Base-by-base conservation (phyloP, 1,140 invertebrate genomes). In the Dreissena rostriformis region DNA sequence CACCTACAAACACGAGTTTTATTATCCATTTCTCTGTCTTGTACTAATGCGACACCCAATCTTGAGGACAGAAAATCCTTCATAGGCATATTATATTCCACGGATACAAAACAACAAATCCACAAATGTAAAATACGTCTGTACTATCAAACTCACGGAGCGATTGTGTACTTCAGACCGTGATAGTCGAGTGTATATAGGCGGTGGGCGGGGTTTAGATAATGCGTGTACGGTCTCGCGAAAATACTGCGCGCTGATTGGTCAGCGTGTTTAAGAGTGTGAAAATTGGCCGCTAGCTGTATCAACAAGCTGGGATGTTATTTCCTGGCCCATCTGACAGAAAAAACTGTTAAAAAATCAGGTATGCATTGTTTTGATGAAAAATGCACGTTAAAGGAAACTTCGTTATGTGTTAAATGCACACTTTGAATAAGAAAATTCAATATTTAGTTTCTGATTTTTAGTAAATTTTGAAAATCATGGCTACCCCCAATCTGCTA, bases 171-270 rank as follows among this genome's bases (percentile, higher is more conserved):
- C 39, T 39, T 5, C 8, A 26, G n/a, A 51, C 28, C 28, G 22
- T 19, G 6, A 24, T 0, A 79, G 26, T n/a, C 12, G 70, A 68
- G 63, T 67, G 28, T 79, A 52, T 14, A 22, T 8, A 26, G n/a
- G n/a, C 19, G 10, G 57, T 22, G 39, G 26, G 57, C 70, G 80
- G 57, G 80, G 80, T 26, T 70, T 71, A 68, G 75, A 24, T 49
- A 75, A n/a, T 19, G 52, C 70, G 29, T 28, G 80, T 51, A 39
- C 57, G 61, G 39, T 39, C 80, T 52, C 66, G 80, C 63, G 66
- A 17, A 82, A 67, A 52, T 57, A 57, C 63, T 17, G 63, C 52
- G 71, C 63, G 63, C 72, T 82, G 80, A 82, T 82, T 82, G 80
- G 80, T 57, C 49, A 19, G 52, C 15, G 53, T 61, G 2, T 39